phyloP scores from a whole-genome alignment of 2,113 vertebrate genomes.

The Elanoides forficatus region DNA sequence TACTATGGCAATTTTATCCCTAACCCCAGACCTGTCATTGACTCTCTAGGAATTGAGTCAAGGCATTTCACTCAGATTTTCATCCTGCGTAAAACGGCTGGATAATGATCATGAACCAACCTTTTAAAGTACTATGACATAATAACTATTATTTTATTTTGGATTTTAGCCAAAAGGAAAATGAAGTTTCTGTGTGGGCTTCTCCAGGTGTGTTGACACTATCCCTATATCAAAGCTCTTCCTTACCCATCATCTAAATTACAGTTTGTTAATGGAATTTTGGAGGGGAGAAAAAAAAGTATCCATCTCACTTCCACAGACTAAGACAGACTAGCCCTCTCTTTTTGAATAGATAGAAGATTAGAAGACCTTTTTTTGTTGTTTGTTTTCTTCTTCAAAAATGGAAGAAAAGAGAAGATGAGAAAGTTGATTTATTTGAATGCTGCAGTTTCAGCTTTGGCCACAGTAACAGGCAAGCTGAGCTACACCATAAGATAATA shows the following conservation, averaged over 20 bases:
- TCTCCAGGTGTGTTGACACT: not conserved
- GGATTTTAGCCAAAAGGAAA: not conserved
- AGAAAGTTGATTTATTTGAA: slow-evolving; percentile 11
- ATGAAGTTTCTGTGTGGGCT: not conserved
- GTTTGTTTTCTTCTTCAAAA: not conserved
- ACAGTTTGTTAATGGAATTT: not conserved
- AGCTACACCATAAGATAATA: not conserved
- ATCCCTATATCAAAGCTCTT: not conserved
- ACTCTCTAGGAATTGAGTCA: not conserved
- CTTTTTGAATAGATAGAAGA: not conserved
- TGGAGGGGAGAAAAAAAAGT: accelerated
- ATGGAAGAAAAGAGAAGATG: not conserved
- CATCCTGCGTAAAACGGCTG: not conserved
- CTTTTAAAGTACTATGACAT: not conserved
- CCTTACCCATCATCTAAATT: not conserved
- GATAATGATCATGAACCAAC: not conserved
- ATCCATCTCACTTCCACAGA: not conserved
- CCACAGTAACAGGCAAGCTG: slow-evolving; percentile 23
- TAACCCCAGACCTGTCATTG: not conserved
- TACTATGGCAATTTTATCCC: not conserved
- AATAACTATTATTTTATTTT: not conserved
- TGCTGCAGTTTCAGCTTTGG: slow-evolving; percentile 13
- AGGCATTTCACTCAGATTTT: not conserved
- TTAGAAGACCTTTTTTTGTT: slow-evolving; percentile 6
- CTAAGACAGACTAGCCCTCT: not conserved